A percentile compares a stretch with the other conserved stretches of the same genome.
phyloP scores from a whole-genome alignment of 2,113 vertebrate genomes.

The Tupaia tana region DNA sequence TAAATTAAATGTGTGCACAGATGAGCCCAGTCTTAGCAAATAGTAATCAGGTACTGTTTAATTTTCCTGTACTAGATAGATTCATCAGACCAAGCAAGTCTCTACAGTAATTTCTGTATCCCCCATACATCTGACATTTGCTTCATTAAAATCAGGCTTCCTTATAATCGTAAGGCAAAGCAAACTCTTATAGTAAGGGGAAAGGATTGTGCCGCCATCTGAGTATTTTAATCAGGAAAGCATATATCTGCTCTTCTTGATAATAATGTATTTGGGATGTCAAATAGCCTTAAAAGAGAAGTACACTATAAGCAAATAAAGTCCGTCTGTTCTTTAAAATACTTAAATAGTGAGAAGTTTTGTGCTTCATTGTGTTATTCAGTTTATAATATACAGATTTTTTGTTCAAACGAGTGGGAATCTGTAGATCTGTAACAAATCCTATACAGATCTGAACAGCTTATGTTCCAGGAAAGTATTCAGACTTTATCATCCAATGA shows the following conservation, averaged over 20 bases:
- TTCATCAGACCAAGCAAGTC: conserved; percentile 71
- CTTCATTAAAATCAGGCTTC: conserved; percentile 85
- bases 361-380: not conserved
- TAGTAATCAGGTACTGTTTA: conserved; percentile 82
- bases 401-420: conserved; percentile 73
- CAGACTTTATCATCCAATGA: conserved; percentile 63
- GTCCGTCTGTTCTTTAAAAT: conserved; percentile 38
- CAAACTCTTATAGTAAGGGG: conserved; percentile 88
- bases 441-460: conserved; percentile 84
- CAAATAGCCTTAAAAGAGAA: conserved; percentile 80
- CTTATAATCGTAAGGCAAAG: conserved; percentile 85
- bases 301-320: conserved; percentile 61
- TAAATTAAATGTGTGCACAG: conserved; percentile 88
- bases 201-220: conserved; percentile 78
- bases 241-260: conserved; percentile 81
- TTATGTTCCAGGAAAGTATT: conserved; percentile 82
- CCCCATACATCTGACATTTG: conserved; percentile 82
- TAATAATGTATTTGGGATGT: conserved; percentile 80
- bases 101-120: conserved; percentile 80
- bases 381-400: not conserved
- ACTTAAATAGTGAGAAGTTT: conserved; percentile 41
- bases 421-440: conserved; percentile 87
- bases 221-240: conserved; percentile 88
- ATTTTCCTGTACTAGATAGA: conserved; percentile 77
- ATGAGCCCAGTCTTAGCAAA: conserved; percentile 86